These are phyloP conservation scores for Crotalus tigris DNA, from an alignment of 2,113 vertebrate genomes.

Conservation along the genomic window DNA sequence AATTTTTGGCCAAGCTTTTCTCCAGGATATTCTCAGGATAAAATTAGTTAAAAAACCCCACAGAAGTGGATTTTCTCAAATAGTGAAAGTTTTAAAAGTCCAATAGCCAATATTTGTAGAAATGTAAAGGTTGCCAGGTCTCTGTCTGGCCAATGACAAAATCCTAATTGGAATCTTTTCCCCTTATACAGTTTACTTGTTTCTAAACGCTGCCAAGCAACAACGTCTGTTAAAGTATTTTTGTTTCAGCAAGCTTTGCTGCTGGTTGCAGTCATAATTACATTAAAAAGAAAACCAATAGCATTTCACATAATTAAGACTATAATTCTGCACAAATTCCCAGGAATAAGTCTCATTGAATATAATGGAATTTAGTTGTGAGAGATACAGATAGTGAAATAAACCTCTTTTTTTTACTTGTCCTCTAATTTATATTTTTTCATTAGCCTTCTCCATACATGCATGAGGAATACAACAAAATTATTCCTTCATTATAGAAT, in stretches of 20 bases:
- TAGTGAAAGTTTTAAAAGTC: not conserved
- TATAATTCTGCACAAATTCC: not conserved
- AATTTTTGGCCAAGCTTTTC: conserved; percentile 20
- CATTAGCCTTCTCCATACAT: not conserved
- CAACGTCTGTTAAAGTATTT: not conserved
- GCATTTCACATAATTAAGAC: not conserved
- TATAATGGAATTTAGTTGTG: not conserved
- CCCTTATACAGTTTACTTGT: not conserved
- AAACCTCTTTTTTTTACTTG: not conserved
- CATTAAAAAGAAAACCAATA: not conserved
- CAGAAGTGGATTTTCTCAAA: conserved; percentile 17
- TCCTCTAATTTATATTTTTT: not conserved
- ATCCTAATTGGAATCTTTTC: not conserved
- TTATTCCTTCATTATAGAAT: not conserved
- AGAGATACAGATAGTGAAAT: not conserved
- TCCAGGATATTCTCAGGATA: not conserved
- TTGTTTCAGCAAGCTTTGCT: not conserved
- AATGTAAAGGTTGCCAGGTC: not conserved
- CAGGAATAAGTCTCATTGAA: not conserved
- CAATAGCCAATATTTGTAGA: not conserved
- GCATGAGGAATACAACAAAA: not conserved
- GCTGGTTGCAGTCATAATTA: not conserved
- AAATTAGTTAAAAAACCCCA: conserved; percentile 7
- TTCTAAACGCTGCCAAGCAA: not conserved
- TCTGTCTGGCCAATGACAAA: not conserved